A percentile compares a stretch with the other conserved stretches of the same genome.
Conservation (phyloP, 2,888 invertebrate genomes). For the Liodrosophila aerea region DNA sequence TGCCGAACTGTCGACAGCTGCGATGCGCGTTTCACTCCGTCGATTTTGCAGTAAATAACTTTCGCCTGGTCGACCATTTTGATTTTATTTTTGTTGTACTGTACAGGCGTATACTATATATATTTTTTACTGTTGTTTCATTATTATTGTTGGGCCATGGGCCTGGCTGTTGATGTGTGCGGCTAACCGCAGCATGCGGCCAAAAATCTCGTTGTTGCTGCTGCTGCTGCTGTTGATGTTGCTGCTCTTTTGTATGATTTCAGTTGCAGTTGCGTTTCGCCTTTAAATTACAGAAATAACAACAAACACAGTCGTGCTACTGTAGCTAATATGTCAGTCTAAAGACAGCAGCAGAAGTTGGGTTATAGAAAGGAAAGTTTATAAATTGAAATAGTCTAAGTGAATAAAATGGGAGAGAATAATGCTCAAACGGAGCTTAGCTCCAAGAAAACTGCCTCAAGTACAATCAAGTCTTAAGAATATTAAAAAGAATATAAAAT, state of each 20-base stretch:
- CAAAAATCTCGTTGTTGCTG: conserved; percentile 28
- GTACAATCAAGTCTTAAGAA: too few relatives aligned
- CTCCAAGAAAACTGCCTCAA: conserved; percentile 3
- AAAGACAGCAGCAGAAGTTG: neutral
- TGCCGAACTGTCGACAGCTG: conserved; percentile 37
- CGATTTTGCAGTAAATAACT: conserved; percentile 73
- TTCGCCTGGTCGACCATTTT: conserved; percentile 58
- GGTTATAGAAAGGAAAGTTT: too few relatives aligned
- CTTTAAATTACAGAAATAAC: conserved; percentile 41
- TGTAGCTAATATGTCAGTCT: conserved; percentile 69
- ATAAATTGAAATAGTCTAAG: too few relatives aligned
- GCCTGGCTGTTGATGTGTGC: conserved; percentile 70
- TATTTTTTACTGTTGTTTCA: conserved; percentile 5
- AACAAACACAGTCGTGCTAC: conserved; percentile 39
- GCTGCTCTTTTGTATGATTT: conserved; percentile 24
- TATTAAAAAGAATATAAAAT: too few relatives aligned
- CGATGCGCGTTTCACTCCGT: conserved; percentile 54
- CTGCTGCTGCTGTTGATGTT: conserved; percentile 24
- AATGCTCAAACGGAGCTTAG: neutral
- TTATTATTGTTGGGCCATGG: conserved; percentile 13
- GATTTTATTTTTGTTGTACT: conserved; percentile 30
- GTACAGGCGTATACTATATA: too few relatives aligned
- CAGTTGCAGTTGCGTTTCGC: conserved; percentile 43
- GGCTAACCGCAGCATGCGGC: conserved; percentile 73
- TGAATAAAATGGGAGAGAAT: conserved; percentile 4